Conservation (phyloP, 2,797 vertebrate genomes). For the Carduelis carduelis region DNA sequence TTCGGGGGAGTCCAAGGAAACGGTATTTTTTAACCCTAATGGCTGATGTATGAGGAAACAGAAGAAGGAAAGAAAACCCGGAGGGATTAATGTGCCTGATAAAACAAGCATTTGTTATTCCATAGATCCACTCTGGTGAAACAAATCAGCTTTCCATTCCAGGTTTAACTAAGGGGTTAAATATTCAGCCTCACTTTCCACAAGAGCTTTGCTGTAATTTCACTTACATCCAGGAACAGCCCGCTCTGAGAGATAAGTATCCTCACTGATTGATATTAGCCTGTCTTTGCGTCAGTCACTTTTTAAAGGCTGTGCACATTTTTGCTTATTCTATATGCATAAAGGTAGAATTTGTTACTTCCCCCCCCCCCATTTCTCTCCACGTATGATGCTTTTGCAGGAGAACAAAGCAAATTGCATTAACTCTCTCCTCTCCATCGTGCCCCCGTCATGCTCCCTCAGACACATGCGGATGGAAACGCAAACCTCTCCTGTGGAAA, state of each 20-base stretch:
- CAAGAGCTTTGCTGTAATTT: conserved; percentile 30
- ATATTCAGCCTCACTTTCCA: background rate
- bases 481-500: background rate
- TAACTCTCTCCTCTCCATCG: conserved; percentile 12
- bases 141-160: background rate
- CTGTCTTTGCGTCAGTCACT: background rate
- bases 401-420: conserved; percentile 44
- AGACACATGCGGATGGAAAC: background rate
- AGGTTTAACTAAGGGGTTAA: conserved; percentile 6
- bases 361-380: background rate
- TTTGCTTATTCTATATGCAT: background rate
- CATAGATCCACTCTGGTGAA: background rate
- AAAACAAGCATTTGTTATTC: background rate
- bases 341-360: background rate
- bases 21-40: background rate
- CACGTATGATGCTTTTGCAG: background rate
- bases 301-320: conserved; percentile 15
- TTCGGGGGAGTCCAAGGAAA: background rate
- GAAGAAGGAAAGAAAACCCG: background rate
- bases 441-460: background rate
- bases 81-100: background rate
- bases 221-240: background rate
- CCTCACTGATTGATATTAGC: background rate
- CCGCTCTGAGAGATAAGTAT: background rate
- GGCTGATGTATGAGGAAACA: background rate